phyloP scores from a whole-genome alignment of 2,888 invertebrate genomes.

The Parapristionchus giblindavisi region DNA sequence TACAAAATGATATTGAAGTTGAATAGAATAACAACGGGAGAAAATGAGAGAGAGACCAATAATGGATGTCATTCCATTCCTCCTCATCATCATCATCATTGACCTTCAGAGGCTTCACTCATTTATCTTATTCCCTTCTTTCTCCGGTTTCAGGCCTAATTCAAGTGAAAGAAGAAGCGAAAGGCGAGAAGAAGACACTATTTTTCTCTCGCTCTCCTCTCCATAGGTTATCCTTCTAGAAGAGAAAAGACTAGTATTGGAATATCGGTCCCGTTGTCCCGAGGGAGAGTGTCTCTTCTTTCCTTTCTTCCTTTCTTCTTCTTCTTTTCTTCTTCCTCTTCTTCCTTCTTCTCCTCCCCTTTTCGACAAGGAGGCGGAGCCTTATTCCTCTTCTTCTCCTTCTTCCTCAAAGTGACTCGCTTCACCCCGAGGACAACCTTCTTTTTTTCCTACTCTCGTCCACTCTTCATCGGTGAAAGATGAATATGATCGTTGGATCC shows the following conservation, averaged over 20 bases:
- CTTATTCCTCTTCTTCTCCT: slow-evolving; percentile 21
- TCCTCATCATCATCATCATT: too few relatives aligned
- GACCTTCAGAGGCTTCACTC: too few relatives aligned
- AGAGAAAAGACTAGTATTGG: not conserved
- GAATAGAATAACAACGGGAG: too few relatives aligned
- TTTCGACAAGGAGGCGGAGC: not conserved
- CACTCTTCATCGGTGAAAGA: slow-evolving; percentile 45
- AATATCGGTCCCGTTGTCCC: slow-evolving; percentile 7
- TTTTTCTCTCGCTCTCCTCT: slow-evolving; percentile 25
- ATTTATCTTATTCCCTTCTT: too few relatives aligned
- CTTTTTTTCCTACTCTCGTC: not conserved
- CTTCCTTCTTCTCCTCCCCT: slow-evolving; percentile 3
- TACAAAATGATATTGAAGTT: too few relatives aligned
- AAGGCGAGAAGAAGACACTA: slow-evolving; percentile 4
- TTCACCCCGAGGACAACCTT: slow-evolving; percentile 19
- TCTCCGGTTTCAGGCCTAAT: too few relatives aligned
- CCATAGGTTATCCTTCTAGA: too few relatives aligned
- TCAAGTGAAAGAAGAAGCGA: not conserved
- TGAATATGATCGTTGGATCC: slow-evolving; percentile 63
- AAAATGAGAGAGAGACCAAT: too few relatives aligned
- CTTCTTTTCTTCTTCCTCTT: slow-evolving; percentile 4
- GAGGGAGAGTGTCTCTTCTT: slow-evolving; percentile 30
- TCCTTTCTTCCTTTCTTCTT: slow-evolving; percentile 16
- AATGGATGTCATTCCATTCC: too few relatives aligned
- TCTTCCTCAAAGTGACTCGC: slow-evolving; percentile 24